Base-by-base conservation (phyloP, 2,888 invertebrate species). In the Lasioglossum leucozonium region DNA sequence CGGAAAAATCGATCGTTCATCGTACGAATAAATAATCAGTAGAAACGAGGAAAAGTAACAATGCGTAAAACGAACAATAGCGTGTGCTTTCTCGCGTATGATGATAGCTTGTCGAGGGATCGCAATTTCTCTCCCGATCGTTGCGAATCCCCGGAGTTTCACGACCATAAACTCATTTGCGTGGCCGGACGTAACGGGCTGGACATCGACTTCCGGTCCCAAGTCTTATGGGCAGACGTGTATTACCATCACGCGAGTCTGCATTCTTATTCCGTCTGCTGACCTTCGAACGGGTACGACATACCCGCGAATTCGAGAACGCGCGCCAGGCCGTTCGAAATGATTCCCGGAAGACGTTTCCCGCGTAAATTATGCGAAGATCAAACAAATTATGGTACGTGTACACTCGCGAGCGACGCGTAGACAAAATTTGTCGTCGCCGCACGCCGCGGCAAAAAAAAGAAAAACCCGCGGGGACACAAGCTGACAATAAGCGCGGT, bases 401-500 rank as follows among this genome's bases (percentile, higher is more conserved):
- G 40, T n/a, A 40, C 8, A 40, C 26, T 6, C 16, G 26, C 55
- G 51, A 69, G 51, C 51, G 13, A 69, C 44, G n/a, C 16, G 72
- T 55, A 58, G 82, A 82, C 71, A 74, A 58, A 82, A 79, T 82
- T 79, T 65, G 26, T 73, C 69, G 69, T 77, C 37, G 13, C 11
- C 26, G 44, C 58, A 44, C 37, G 26, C 30, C 30, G 67, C 73
- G 62, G 69, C 51, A 74, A 77, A 82, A 86, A 77, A n/a, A n/a
- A n/a, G n/a, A n/a, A n/a, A n/a, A n/a, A n/a, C n/a, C n/a, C 69
- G 74, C 67, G 18, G 62, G 71, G 84, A 85, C 84, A 81, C 77
- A 80, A 74, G 81, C 84, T 86, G 78, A 89, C 85, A 85, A 89
- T 92, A 89, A 84, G 89, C 30, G 72, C 76, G 55, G 75, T 88